phyloP scores from a whole-genome alignment of 2,888 invertebrate species.

The Drosophila mercatorum region DNA sequence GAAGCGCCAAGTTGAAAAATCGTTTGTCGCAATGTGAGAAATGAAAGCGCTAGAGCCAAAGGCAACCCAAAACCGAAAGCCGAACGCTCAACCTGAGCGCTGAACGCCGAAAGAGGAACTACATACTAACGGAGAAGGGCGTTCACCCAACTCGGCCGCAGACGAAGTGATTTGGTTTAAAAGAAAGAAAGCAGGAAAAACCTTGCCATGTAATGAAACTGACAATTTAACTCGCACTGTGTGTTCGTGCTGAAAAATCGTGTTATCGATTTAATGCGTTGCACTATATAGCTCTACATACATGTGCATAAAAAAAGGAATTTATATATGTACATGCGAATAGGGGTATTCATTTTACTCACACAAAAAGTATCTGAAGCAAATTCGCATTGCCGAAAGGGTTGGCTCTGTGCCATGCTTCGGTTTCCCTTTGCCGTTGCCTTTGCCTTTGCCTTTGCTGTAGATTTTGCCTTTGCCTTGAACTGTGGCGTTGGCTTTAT shows the following conservation, averaged over 20 bases:
- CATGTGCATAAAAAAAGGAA: not conserved
- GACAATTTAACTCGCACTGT: conserved; percentile 76
- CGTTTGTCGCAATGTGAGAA: conserved; percentile 74
- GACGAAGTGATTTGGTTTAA: conserved; percentile 75
- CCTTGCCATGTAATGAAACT: conserved; percentile 75
- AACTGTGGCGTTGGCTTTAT: conserved; percentile 51
- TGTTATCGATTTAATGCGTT: conserved; percentile 80
- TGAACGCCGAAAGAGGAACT: conserved; percentile 6
- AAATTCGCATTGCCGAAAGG: conserved; percentile 49
- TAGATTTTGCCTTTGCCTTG: conserved; percentile 43
- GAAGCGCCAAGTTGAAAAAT: conserved; percentile 78
- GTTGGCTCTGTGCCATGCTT: conserved; percentile 38
- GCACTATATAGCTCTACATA: conserved; percentile 28
- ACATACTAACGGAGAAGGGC: conserved; percentile 9
- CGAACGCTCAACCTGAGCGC: not conserved
- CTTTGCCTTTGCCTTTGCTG: conserved; percentile 24
- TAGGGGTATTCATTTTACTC: conserved; percentile 17
- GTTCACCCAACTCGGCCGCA: conserved; percentile 52
- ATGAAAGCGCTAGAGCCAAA: conserved; percentile 21
- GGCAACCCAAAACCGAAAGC: conserved; percentile 6
- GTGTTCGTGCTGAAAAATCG: conserved; percentile 77
- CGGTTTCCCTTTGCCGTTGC: conserved; percentile 32
- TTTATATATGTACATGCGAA: conserved; percentile 7
- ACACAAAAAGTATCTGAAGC: conserved; percentile 5
- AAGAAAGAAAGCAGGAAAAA: conserved; percentile 39